These are phyloP conservation scores for Pithys albifrons DNA, from an alignment of 2,113 vertebrate genomes.

Conservation along the genomic window DNA sequence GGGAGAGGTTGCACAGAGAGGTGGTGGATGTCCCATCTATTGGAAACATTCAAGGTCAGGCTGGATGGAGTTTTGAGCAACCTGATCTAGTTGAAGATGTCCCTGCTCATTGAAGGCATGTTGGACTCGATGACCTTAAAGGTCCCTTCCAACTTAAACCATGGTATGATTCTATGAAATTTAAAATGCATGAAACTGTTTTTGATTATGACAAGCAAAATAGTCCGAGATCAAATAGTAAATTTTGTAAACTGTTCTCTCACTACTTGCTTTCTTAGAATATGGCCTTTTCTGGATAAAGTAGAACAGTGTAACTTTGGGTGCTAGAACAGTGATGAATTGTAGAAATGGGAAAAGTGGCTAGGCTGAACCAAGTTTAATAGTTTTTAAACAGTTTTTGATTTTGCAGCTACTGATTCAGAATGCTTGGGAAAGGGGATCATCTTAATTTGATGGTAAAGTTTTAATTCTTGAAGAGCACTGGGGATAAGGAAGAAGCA, in stretches of 20 bases:
- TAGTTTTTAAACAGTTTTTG: background rate
- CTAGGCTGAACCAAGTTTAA: background rate
- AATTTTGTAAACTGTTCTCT: background rate
- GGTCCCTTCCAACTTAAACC: background rate
- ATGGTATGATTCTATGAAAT: background rate
- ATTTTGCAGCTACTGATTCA: background rate
- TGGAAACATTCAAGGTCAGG: background rate
- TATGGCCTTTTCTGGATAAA: background rate
- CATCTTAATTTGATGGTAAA: background rate
- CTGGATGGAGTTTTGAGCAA: background rate
- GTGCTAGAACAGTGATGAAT: background rate
- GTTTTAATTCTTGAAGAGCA: background rate
- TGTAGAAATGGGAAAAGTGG: background rate
- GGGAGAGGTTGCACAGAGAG: background rate
- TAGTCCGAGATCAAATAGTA: background rate
- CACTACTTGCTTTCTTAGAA: background rate
- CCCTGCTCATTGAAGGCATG: background rate
- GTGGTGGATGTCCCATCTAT: background rate
- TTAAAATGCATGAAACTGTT: background rate
- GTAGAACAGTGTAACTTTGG: background rate
- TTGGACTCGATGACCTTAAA: background rate
- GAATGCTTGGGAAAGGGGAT: background rate
- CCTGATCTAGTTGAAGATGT: background rate
- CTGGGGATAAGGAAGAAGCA: background rate
- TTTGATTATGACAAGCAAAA: background rate